Base-by-base conservation (phyloP, 2,888 invertebrate species). In the Arctia plantaginis region DNA sequence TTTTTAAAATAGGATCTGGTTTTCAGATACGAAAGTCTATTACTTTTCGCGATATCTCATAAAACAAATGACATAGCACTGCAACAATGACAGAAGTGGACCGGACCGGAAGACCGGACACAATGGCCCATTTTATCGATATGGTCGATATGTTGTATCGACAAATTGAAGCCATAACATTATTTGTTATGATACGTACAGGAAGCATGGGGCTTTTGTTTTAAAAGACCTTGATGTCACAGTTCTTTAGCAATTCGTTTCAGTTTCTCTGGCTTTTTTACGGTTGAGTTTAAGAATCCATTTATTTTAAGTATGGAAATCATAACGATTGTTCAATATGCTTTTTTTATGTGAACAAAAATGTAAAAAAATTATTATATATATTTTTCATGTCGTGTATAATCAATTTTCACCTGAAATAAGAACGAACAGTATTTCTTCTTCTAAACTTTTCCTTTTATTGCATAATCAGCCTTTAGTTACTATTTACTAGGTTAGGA, bases 1-100 rank as follows among this genome's bases (percentile, higher is more conserved):
- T 35, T 4, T 4, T 4, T 4, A 15, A 15, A 59, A 27, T 59
- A 59, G 6, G 10, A n/a, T 12, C 55, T n/a, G 8, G 51, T 82
- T 80, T 82, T 82, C 83, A 71, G 41, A 67, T 72, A 74, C 72
- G 73, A 66, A 75, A 68, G 71, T 79, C 77, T 81, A 83, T 78
- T 80, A 3, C 15, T 51, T 51, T 82, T 82, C 78, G 80, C 77
- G 82, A 82, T 81, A 87, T 86, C 82, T 85, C 88, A 86, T 90
- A 89, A 88, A 90, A 89, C 92, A 92, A 92, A 92, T 91, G 92
- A 90, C 89, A 89, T 89, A 89, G 88, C 87, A 86, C 83, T 87
- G 87, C 86, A 87, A 90, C 90, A 91, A 93, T 93, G 92, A 90
- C 92, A 93, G 92, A 91, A 92, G 90, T 91, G 89, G n/a, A n/a